These are phyloP conservation scores for Caenorhabditis latens DNA, from an alignment of 1,140 invertebrate species.

Conservation along the genomic window DNA sequence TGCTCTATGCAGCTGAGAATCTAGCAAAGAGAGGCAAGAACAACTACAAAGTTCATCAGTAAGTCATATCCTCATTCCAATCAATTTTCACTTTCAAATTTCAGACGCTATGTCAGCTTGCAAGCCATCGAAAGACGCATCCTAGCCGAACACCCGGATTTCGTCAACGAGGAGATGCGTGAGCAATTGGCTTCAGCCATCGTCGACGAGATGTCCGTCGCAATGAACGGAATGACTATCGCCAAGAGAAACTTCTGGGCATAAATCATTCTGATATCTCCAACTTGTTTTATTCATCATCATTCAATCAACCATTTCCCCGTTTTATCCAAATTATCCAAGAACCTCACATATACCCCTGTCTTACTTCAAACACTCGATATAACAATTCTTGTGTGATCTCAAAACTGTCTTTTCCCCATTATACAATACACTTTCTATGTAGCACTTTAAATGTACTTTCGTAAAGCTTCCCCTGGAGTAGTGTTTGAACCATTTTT, in stretches of 20 bases:
- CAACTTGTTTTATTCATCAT: neutral
- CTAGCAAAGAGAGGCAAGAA: conserved; percentile 31
- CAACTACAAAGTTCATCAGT: conserved; percentile 43
- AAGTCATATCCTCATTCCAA: no score
- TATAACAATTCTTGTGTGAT: no score
- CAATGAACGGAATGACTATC: conserved; percentile 31
- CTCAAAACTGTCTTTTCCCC: no score
- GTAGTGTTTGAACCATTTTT: no score
- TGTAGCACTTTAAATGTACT: no score
- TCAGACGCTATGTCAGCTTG: neutral
- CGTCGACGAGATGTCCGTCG: neutral
- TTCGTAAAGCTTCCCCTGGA: no score
- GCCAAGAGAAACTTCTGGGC: conserved; percentile 36
- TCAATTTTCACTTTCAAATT: no score
- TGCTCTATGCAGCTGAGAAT: conserved; percentile 32
- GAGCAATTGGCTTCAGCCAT: conserved; percentile 9
- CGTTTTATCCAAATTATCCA: no score
- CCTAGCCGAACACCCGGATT: neutral
- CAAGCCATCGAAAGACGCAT: neutral
- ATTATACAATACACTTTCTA: no score
- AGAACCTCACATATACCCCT: no score
- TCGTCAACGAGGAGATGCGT: conserved; percentile 16
- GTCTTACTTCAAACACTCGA: no score
- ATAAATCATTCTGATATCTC: neutral
- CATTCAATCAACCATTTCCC: neutral